A percentile compares a stretch with the other conserved stretches of the same genome.
These are phyloP conservation scores for Mizuhopecten yessoensis DNA, from an alignment of 1,140 invertebrate genomes.

Conservation along the genomic window DNA sequence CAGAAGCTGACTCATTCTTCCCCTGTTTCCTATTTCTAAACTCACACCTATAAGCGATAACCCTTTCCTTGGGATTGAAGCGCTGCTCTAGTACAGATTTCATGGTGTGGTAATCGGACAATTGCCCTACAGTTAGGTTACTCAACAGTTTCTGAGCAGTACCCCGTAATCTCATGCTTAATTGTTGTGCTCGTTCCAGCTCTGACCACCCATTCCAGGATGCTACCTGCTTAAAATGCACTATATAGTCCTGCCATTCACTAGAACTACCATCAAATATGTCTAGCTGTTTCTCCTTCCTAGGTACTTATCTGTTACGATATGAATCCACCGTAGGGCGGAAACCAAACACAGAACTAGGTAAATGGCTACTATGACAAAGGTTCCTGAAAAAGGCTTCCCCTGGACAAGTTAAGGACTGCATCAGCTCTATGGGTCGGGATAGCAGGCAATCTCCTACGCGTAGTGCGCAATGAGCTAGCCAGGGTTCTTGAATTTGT, in stretches of 20 bases:
- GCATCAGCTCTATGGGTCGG: too few species aligned
- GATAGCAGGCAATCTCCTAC: too few species aligned
- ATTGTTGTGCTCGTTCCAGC: slow-evolving; percentile 43
- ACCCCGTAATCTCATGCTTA: slow-evolving; percentile 45
- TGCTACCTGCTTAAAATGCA: slow-evolving; percentile 48
- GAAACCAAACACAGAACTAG: too few species aligned
- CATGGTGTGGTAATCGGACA: slow-evolving; percentile 20
- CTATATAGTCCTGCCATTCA: slow-evolving; percentile 46
- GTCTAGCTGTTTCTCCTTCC: slow-evolving; percentile 29
- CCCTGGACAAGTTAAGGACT: too few species aligned
- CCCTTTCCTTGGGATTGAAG: slow-evolving; percentile 49
- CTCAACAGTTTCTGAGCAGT: slow-evolving; percentile 54
- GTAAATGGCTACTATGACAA: too few species aligned
- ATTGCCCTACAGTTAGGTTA: slow-evolving; percentile 41
- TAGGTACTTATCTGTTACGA: neutral
- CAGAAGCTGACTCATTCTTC: slow-evolving; percentile 43
- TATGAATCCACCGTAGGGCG: too few species aligned
- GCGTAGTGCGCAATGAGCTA: too few species aligned
- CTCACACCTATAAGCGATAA: slow-evolving; percentile 48
- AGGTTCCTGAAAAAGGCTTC: too few species aligned
- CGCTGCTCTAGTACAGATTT: slow-evolving; percentile 43
- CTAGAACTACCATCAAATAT: slow-evolving; percentile 45
- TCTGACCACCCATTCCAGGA: slow-evolving; percentile 44
- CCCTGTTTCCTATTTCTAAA: slow-evolving; percentile 50
- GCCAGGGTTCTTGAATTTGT: too few species aligned